Base-by-base conservation (phyloP, 2,888 invertebrate genomes). In the Phyllotreta striolata region DNA sequence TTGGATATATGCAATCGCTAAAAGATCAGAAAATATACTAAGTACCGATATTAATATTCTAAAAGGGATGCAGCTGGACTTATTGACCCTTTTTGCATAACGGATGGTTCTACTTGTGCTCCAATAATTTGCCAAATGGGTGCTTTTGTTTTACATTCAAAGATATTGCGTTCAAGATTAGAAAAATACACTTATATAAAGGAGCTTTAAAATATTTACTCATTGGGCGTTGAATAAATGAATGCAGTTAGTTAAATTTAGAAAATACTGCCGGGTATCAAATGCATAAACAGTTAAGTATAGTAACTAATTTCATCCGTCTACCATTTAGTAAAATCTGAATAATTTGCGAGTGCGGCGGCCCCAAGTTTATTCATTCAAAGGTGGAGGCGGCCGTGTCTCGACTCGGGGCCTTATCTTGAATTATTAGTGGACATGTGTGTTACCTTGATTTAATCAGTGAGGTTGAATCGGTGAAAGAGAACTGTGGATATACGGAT, bases 21-120 rank as follows among this genome's bases (percentile, higher is more conserved):
- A 55, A 47, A 62, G 62, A 64, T 63, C 63, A 60, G 61, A 63
- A 59, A 64, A 47, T 64, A 59, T 64, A 59, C 54, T 64, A 47
- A 57, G 62, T 62, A 64, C 62, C 60, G 37, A 35, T 60, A 43
- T 62, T 52, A 67, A 67, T 67, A 63, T 65, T 63, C 67, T 67
- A 65, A 67, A 65, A 64, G 63, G 64, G 58, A 39, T 58, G 61
- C 62, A 61, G 58, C 63, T 63, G 51, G 54, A 40, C 41, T 54
- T 60, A 61, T 63, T 57, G 49, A 43, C 49, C 41, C 34, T 49
- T 49, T 56, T 46, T 55, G 49, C 43, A 58, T 58, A 62, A 41
- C 47, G 46, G 54, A 54, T 52, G 63, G 13, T 44, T 62, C 40
- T 37, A 54, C 12, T 57, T 13, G 46, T 37, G 46, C 41, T 37